These are phyloP conservation scores for Aspiorhynchus laticeps DNA, from an alignment of 2,113 vertebrate genomes.

Conservation along the genomic window DNA sequence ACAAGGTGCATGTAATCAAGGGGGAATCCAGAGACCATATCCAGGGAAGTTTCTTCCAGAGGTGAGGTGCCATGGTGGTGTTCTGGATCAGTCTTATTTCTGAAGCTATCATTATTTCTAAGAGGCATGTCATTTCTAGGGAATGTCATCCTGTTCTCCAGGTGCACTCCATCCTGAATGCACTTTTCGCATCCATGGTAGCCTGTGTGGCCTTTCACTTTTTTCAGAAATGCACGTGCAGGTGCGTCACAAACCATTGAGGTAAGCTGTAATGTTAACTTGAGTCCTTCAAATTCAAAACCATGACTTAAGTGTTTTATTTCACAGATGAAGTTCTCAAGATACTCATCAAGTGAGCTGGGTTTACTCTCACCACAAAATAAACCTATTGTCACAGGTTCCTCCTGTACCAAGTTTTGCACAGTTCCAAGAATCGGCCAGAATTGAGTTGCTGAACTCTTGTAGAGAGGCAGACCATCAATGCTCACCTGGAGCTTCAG, in stretches of 20 bases:
- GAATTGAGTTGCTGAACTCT: neutral
- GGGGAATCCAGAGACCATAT: conserved; percentile 16
- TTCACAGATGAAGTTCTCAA: conserved; percentile 2
- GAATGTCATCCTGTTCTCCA: neutral
- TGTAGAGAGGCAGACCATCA: neutral
- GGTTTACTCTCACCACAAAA: neutral
- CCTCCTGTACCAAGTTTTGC: neutral
- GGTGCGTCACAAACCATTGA: neutral
- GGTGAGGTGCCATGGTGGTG: conserved; percentile 14
- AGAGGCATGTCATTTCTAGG: neutral
- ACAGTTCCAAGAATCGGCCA: neutral
- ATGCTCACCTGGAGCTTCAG: neutral
- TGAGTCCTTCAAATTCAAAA: neutral
- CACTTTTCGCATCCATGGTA: conserved; percentile 5
- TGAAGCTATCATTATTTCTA: neutral
- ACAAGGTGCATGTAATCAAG: conserved; percentile 12
- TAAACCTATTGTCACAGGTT: conserved; percentile 13
- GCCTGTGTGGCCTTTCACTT: neutral
- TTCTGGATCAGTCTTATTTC: neutral
- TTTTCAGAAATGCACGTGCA: conserved; percentile 10
- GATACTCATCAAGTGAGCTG: neutral
- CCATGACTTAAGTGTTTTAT: neutral
- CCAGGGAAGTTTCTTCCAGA: neutral
- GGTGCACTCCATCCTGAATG: neutral
- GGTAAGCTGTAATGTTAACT: neutral